A percentile compares a stretch with the other conserved stretches of the same genome.
These are phyloP conservation scores for Diadumene lineata DNA, from an alignment of 92 coral and sea anemone genomes.

Conservation along the genomic window DNA sequence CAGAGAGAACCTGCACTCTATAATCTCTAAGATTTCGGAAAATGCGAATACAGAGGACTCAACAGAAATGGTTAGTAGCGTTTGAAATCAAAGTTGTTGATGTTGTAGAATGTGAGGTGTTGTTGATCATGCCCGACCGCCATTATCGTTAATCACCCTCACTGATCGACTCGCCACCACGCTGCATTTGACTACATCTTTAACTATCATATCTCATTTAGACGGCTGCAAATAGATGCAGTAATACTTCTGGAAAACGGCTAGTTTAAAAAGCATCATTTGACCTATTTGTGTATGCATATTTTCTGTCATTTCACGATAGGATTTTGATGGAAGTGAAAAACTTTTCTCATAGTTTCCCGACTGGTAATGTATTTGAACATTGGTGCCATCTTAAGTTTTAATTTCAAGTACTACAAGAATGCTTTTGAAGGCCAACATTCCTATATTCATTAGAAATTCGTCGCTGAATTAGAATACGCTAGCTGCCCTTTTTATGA, in stretches of 20 bases:
- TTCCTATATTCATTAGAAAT: slow-evolving; percentile 6
- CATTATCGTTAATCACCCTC: slow-evolving; percentile 27
- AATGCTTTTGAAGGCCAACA: slow-evolving; percentile 4
- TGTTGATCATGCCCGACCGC: slow-evolving; percentile 33
- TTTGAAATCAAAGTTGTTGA: slow-evolving; percentile 31
- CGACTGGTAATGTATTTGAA: slow-evolving; percentile 21
- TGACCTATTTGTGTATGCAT: slow-evolving; percentile 12
- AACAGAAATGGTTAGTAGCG: slow-evolving; percentile 43
- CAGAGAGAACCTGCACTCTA: slow-evolving; percentile 82
- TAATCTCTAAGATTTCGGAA: slow-evolving; percentile 78
- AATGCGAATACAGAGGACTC: slow-evolving; percentile 51
- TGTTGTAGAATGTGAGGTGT: slow-evolving; percentile 35
- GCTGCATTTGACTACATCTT: slow-evolving; percentile 7
- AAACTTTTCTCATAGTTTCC: slow-evolving; percentile 12
- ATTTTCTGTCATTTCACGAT: slow-evolving; percentile 29
- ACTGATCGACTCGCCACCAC: slow-evolving; percentile 3
- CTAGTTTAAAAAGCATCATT: background rate
- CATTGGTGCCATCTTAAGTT: slow-evolving; percentile 10
- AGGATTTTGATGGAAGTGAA: slow-evolving; percentile 31
- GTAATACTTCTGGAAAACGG: background rate
- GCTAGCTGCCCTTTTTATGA: slow-evolving; percentile 27
- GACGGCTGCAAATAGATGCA: background rate
- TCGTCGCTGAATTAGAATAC: slow-evolving; percentile 8
- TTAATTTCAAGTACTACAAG: slow-evolving; percentile 10
- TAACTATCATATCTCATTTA: slow-evolving; percentile 2